phyloP scores from a whole-genome alignment of 2,797 vertebrate species.

The Vireo griseus region DNA sequence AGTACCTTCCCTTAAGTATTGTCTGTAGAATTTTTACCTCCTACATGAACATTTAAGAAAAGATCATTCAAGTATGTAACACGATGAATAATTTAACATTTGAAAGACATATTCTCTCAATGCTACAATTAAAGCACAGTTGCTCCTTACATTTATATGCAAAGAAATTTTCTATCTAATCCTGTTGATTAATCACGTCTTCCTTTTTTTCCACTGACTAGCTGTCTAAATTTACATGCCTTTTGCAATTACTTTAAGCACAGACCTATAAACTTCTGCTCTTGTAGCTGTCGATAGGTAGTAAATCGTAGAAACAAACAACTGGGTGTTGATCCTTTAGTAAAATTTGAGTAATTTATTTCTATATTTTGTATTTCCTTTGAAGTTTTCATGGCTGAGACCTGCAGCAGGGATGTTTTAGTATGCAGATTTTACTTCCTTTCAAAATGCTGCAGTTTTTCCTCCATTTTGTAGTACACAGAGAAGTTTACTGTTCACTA shows the following conservation, averaged over 20 bases:
- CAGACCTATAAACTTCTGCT: background rate
- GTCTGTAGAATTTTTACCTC: constrained; percentile 17
- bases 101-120: constrained; percentile 49
- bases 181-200: constrained; percentile 23
- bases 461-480: background rate
- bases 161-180: constrained; percentile 33
- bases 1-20: background rate
- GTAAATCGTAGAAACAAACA: background rate
- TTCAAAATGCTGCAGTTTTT: background rate
- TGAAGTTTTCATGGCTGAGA: background rate
- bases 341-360: background rate
- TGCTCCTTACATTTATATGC: constrained; percentile 18
- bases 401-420: background rate
- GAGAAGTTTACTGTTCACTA: constrained; percentile 2
- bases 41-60: constrained; percentile 22
- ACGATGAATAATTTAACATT: constrained; percentile 42
- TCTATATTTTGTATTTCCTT: background rate
- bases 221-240: constrained; percentile 13
- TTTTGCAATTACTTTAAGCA: background rate
- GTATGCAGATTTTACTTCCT: background rate
- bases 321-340: background rate
- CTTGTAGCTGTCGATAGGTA: background rate
- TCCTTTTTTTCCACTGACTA: constrained; percentile 20
- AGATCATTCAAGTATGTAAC: constrained; percentile 36
- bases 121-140: constrained; percentile 45